A percentile compares a stretch with the other conserved stretches of the same genome.
phyloP scores from a whole-genome alignment of 2,888 invertebrate species.

The Melanargia galathea region DNA sequence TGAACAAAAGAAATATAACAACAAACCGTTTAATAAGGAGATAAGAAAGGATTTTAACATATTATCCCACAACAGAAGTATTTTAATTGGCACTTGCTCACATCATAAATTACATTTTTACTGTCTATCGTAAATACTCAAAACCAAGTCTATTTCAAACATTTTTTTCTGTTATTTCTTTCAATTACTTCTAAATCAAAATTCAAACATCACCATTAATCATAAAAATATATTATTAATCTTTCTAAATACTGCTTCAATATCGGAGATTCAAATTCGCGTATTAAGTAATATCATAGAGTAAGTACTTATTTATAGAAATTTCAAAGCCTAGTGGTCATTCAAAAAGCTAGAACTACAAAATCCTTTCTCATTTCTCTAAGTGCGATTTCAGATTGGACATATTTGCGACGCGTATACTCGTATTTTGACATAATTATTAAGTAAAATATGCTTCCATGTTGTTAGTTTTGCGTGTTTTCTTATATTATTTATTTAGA shows the following conservation, averaged over 20 bases:
- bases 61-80: not conserved
- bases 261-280: not conserved
- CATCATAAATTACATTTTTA: not conserved
- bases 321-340: not conserved
- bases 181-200: not conserved
- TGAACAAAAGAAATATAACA: not conserved
- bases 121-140: not conserved
- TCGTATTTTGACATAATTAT: not conserved
- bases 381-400: not conserved
- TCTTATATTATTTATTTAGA: too few relatives aligned
- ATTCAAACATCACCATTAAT: conserved; percentile 1
- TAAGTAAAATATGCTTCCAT: too few relatives aligned
- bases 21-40: not conserved
- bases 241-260: not conserved
- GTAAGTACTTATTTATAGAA: too few relatives aligned
- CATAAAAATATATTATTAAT: not conserved
- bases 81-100: not conserved
- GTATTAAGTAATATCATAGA: not conserved
- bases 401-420: not conserved
- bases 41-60: conserved; percentile 14
- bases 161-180: not conserved
- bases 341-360: not conserved
- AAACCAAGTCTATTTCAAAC: not conserved
- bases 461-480: too few relatives aligned
- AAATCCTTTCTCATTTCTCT: conserved; percentile 22